Evolutionary conservation across 2,113 vertebrate genomes (phyloP).

Genomic region (Lepus americanus): DNA sequence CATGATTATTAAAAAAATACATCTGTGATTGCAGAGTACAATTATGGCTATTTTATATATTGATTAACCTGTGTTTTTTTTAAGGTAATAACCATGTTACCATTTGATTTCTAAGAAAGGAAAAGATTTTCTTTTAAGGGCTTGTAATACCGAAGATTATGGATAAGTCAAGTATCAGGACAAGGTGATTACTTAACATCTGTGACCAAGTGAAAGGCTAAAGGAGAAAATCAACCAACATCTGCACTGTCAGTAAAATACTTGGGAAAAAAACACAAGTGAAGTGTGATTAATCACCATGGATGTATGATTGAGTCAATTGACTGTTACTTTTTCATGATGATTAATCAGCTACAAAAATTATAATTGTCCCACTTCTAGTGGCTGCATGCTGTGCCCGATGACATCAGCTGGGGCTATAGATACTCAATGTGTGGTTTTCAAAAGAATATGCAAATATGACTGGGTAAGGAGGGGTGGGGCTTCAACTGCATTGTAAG

Average conservation of each 20-base stretch:
- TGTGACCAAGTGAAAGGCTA: slow-evolving; percentile 91
- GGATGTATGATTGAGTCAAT: slow-evolving; percentile 93
- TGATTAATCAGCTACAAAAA: slow-evolving; percentile 94
- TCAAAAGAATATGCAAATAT: slow-evolving; percentile 92
- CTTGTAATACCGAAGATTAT: slow-evolving; percentile 84
- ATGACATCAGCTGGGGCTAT: slow-evolving; percentile 92
- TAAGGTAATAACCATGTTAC: slow-evolving; percentile 85
- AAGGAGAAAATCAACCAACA: slow-evolving; percentile 90
- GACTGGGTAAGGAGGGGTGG: slow-evolving; percentile 80
- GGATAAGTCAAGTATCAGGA: slow-evolving; percentile 88
- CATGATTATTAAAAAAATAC: slow-evolving; percentile 78
- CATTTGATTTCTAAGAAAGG: slow-evolving; percentile 84
- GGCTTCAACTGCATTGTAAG: slow-evolving; percentile 86
- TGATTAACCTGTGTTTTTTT: slow-evolving; percentile 82
- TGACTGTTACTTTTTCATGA: slow-evolving; percentile 93
- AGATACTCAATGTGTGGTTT: slow-evolving; percentile 89
- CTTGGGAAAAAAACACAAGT: slow-evolving; percentile 90
- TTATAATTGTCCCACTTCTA: slow-evolving; percentile 93
- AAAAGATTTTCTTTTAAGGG: slow-evolving; percentile 86
- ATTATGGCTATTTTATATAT: slow-evolving; percentile 83
- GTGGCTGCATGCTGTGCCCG: slow-evolving; percentile 91
- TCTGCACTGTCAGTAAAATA: slow-evolving; percentile 91
- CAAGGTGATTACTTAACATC: slow-evolving; percentile 92
- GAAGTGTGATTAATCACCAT: slow-evolving; percentile 93
- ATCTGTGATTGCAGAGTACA: slow-evolving; percentile 83